A percentile compares a stretch with the other conserved stretches of the same genome.
phyloP scores from a whole-genome alignment of 2,797 vertebrate genomes.

The Margarornis squamiger region DNA sequence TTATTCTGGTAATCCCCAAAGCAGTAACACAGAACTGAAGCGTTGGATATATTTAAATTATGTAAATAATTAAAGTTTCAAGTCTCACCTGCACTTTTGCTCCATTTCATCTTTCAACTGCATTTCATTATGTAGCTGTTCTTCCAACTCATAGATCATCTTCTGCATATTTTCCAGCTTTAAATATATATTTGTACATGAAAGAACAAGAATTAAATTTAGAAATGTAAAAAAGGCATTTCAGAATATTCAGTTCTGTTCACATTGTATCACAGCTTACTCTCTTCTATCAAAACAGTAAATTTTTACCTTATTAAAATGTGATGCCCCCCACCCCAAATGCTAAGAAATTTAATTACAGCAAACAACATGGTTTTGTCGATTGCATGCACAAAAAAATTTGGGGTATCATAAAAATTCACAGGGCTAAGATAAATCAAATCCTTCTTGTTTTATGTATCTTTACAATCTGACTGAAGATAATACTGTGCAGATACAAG shows the following conservation, averaged over 20 bases:
- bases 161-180: conserved; percentile 97
- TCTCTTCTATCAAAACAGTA: not conserved
- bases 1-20: not conserved
- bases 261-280: not conserved
- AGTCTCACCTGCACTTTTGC: conserved; percentile 93
- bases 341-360: not conserved
- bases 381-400: not conserved
- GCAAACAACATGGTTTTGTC: not conserved
- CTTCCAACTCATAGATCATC: conserved; percentile 93
- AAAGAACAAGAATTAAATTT: conserved; percentile 37
- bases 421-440: not conserved
- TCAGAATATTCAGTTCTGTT: not conserved
- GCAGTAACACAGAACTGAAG: not conserved
- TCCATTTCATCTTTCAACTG: conserved; percentile 98
- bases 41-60: conserved; percentile 9
- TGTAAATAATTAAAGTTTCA: conserved; percentile 27
- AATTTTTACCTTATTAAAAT: not conserved
- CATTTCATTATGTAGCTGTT: conserved; percentile 96
- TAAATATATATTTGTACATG: conserved; percentile 54
- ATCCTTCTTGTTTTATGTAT: not conserved
- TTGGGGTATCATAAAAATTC: not conserved
- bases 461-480: not conserved
- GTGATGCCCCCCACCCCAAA: not conserved
- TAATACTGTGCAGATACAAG: not conserved
- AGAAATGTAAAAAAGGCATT: not conserved